A percentile compares a stretch with the other conserved stretches of the same genome.
Evolutionary conservation across 2,797 vertebrate genomes (phyloP).

Genomic region (Coranthus polyacanthus): DNA sequence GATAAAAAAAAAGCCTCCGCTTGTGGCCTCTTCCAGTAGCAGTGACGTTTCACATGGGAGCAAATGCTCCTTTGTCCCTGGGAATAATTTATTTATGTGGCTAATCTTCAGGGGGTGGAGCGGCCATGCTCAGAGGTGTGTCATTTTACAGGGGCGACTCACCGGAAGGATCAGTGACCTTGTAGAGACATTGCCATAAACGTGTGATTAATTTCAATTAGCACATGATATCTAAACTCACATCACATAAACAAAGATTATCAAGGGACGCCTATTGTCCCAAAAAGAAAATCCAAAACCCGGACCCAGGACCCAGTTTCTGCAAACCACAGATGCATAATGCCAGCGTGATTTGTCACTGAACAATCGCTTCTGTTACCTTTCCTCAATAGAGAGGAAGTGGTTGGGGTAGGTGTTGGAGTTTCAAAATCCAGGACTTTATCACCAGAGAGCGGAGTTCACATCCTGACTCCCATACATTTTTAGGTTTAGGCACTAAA

Average conservation of each 20-base stretch:
- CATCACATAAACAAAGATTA: constrained; percentile 48
- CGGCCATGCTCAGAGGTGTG: constrained; percentile 75
- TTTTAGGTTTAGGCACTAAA: no score
- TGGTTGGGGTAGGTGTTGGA: no score
- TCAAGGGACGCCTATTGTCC: constrained; percentile 17
- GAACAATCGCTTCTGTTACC: no score
- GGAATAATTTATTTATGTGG: constrained; percentile 82
- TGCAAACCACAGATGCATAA: no score
- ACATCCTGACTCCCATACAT: no score
- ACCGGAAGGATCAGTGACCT: constrained; percentile 77
- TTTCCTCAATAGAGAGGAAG: no score
- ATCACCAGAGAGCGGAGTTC: no score
- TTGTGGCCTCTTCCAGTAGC: constrained; percentile 47
- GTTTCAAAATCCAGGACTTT: no score
- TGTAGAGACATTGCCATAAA: constrained; percentile 71
- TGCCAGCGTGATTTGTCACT: no score
- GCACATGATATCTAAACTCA: constrained; percentile 48
- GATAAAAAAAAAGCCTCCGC: constrained; percentile 76
- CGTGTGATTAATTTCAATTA: constrained; percentile 74
- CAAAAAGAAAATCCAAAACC: no score
- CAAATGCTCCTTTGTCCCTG: constrained; percentile 73
- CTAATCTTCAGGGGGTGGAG: constrained; percentile 83
- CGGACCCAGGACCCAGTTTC: no score
- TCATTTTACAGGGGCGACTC: constrained; percentile 75
- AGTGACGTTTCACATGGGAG: constrained; percentile 57